phyloP scores from a whole-genome alignment of 2,888 invertebrate species.

The Scaeva pyrastri region DNA sequence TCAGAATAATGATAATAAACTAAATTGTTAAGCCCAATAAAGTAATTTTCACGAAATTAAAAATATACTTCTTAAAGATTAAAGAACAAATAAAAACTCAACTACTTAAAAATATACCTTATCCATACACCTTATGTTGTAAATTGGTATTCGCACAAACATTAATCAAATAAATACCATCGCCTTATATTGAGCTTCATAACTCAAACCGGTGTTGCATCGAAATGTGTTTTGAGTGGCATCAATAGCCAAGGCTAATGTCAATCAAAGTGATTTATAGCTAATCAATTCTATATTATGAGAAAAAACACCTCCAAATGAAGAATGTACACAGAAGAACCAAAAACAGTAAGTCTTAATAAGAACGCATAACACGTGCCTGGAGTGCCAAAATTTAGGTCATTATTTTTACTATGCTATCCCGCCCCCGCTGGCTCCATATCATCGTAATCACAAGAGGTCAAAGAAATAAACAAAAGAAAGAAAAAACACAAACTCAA shows the following conservation, averaged over 20 bases:
- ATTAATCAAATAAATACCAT: conserved; percentile 17
- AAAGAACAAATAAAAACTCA: too few species aligned
- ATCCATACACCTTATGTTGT: too few species aligned
- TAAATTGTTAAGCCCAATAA: too few species aligned
- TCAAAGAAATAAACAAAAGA: not conserved
- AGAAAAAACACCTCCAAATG: conserved; percentile 11
- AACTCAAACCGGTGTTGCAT: conserved; percentile 37
- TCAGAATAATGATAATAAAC: too few species aligned
- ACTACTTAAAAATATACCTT: too few species aligned
- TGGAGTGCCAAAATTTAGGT: conserved; percentile 22
- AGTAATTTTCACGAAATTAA: too few species aligned
- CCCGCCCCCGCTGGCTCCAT: not conserved
- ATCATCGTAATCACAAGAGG: not conserved
- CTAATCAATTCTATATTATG: not conserved
- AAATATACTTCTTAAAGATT: too few species aligned
- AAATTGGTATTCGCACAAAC: too few species aligned
- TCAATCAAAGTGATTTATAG: conserved; percentile 64
- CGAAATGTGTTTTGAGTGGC: conserved; percentile 25
- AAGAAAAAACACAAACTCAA: not conserved
- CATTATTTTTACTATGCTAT: conserved; percentile 13
- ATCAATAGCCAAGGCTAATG: conserved; percentile 35
- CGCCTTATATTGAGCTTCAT: conserved; percentile 50
- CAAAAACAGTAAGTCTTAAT: not conserved
- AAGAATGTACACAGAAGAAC: not conserved
- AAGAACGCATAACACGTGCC: conserved; percentile 3